Evolutionary conservation across 1,140 invertebrate genomes (phyloP), one percentile per base, ranked within the genome.

Genomic region (Mactra quadrangularis): DNA sequence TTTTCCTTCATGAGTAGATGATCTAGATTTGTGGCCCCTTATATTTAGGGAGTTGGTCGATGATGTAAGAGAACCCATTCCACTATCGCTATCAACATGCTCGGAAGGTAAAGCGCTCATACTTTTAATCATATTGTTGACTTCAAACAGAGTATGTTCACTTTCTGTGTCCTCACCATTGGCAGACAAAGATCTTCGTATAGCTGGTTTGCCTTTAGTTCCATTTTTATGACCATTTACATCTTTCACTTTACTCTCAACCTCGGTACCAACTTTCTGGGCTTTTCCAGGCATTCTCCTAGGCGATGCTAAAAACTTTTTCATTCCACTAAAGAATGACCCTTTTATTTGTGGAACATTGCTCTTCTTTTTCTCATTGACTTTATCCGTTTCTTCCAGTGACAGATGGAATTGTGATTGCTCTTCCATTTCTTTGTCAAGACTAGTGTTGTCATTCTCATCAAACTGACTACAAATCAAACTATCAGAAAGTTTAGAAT

Each of bases 351-450:
- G 70, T 13, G 79, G 79, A 50, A 87, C 13, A 74, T 60, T 66
- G 50, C 13, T 85, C 76, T 70, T 83, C 64, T 71, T 84, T 45
- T 57, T 79, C 17, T 64, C 33, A 25, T 50, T 66, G 25, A 59
- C 45, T 33, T 57, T 81, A 4, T 88, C 76, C 41, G 47, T 76
- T 35, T 82, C 66, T 25, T 90, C 90, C 13, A 91, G 62, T 25
- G 90, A 90, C 38, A 91, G 60, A 76, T 87, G 71, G 71, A 91
- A 91, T 55, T 89, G 88, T 55, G 76, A 82, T 19, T 89, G 86
- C 62, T 82, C 79, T 15, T 87, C 85, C 71, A 50, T 72, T 35
- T 85, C 60, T 15, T 57, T 50, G 6, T 68, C 76, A 52, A 29
- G 50, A 50, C 47, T n/a, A 62, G 35, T 22, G 35, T 38, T 9